Base-by-base conservation (phyloP, 2,797 vertebrate species). In the Gobionotothen gibberifrons region DNA sequence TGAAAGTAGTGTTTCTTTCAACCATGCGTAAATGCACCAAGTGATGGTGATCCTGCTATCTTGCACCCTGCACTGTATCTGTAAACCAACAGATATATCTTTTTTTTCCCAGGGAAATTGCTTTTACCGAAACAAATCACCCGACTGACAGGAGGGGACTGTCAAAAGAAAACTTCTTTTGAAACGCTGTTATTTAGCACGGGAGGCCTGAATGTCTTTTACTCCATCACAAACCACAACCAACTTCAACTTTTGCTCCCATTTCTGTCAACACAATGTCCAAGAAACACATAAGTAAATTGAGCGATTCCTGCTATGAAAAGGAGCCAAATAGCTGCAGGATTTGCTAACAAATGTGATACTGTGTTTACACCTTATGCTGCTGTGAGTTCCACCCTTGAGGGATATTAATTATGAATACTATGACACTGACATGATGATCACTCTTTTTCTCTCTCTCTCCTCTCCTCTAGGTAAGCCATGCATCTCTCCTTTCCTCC, bases 391-490 rank as follows among this genome's bases (percentile, higher is more conserved):
- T 73, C 69, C 36, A 63, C 59, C 71, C 76, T 55, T 49, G 14
- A 73, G 83, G 68, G 66, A 62, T 68, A 78, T 87, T 81, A 72
- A 81, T 86, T 82, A 87, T 87, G 72, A 74, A 88, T 82, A 29
- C 42, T 16, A 58, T 66, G 75, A 79, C 72, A 63, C 74, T 72
- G 70, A 81, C 65, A 78, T 77, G 40, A 75, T 76, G 73, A 71
- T 85, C 51, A 40, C 53, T 81, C 17, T 73, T 21, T 52, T 61
- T 48, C 17, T 74, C 29, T 74, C 54, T 79, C 60, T 78, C 61
- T 26, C 68, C 29, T 85, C 72, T 91, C 76, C 74, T 90, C 48
- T 77, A 93, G 92, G 92, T 93, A 93, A 93, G 90, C 73, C 81
- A 74, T 48, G 64, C 69, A 40, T 49, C 70, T 74, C 19, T 19